These are phyloP conservation scores for Rhagonycha fulva DNA, from an alignment of 2,888 invertebrate species.

Conservation along the genomic window DNA sequence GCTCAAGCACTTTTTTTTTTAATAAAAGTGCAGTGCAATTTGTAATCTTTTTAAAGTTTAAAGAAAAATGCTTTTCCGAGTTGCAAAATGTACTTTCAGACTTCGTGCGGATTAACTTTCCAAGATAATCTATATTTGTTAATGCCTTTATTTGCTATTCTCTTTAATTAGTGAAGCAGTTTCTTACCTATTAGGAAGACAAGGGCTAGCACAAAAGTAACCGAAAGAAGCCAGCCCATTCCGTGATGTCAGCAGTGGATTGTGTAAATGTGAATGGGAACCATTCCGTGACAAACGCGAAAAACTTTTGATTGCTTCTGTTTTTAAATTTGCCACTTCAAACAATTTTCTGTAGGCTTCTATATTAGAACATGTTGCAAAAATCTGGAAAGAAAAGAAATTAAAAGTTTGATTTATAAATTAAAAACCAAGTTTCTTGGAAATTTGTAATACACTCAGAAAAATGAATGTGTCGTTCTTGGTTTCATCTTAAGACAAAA, in stretches of 20 bases:
- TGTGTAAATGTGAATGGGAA: slow-evolving; percentile 21
- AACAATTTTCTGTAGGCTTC: background rate
- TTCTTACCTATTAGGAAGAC: slow-evolving; percentile 53
- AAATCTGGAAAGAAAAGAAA: background rate
- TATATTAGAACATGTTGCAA: background rate
- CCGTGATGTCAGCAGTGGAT: slow-evolving; percentile 54
- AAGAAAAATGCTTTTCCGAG: background rate
- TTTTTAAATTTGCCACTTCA: slow-evolving; percentile 11
- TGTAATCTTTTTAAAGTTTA: background rate
- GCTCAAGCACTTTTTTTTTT: background rate
- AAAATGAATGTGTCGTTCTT: background rate
- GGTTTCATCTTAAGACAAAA: too few relatives aligned
- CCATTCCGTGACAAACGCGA: slow-evolving; percentile 29
- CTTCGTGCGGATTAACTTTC: background rate
- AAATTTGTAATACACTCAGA: background rate
- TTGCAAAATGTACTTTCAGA: background rate
- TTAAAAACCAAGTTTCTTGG: background rate
- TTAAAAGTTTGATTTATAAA: background rate
- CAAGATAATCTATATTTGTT: background rate
- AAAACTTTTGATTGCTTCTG: slow-evolving; percentile 25
- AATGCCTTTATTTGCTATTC: background rate
- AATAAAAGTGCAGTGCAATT: background rate
- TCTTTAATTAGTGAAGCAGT: background rate
- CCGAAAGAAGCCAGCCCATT: slow-evolving; percentile 58
- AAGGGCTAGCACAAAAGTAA: slow-evolving; percentile 55